Evolutionary conservation across 2,113 vertebrate species (phyloP).

Genomic region (Cebidichthys violaceus): DNA sequence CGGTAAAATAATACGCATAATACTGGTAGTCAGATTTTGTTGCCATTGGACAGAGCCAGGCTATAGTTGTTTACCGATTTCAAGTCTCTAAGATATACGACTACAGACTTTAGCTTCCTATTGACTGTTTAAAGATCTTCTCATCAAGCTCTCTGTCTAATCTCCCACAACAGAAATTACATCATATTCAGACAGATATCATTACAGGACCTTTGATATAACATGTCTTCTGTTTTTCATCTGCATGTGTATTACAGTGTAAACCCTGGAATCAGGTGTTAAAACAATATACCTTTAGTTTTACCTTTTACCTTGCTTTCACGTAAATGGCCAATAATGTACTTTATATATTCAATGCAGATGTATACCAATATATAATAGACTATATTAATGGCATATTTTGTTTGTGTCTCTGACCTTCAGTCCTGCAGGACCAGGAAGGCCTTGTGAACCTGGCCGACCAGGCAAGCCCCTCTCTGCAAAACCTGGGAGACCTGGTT

Average conservation of each 20-base stretch:
- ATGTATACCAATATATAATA: not conserved
- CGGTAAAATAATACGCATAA: not conserved
- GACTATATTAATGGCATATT: not conserved
- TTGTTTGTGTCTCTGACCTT: slow-evolving; percentile 66
- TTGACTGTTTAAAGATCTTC: not conserved
- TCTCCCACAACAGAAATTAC: not conserved
- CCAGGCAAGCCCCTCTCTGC: slow-evolving; percentile 57
- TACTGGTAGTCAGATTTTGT: not conserved
- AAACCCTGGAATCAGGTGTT: not conserved
- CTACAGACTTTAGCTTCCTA: not conserved
- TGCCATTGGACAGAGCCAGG: not conserved
- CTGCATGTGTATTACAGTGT: not conserved
- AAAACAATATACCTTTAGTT: not conserved
- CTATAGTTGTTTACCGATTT: not conserved
- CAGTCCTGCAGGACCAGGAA: slow-evolving; percentile 64
- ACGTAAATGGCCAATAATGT: not conserved
- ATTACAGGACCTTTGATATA: not conserved
- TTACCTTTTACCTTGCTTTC: not conserved
- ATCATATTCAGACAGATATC: not conserved
- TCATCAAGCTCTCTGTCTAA: not conserved
- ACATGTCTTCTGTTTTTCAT: not conserved
- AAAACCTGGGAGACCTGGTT: slow-evolving; percentile 53
- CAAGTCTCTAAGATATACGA: not conserved
- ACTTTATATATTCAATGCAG: not conserved
- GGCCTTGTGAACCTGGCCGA: slow-evolving; percentile 62